These are phyloP conservation scores for Thymelicus lineola DNA, from an alignment of 2,888 invertebrate genomes.

Conservation along the genomic window DNA sequence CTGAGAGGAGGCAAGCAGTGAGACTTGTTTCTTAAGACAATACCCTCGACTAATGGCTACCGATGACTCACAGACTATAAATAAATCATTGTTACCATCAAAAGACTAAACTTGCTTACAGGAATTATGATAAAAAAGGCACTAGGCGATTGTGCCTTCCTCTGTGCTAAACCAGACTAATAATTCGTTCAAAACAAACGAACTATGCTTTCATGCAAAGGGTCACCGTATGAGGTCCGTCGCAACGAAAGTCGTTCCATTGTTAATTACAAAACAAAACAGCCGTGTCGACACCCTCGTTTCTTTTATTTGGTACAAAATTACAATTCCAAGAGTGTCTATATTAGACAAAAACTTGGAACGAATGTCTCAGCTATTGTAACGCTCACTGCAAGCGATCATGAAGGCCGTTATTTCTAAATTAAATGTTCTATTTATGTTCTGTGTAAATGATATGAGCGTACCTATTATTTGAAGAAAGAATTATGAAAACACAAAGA, in stretches of 20 bases:
- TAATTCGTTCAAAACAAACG: constrained; percentile 82
- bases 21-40: constrained; percentile 66
- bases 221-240: constrained; percentile 77
- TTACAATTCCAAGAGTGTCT: constrained; percentile 68
- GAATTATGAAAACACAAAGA: constrained; percentile 12
- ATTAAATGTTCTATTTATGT: constrained; percentile 61
- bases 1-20: constrained; percentile 67
- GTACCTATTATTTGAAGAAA: constrained; percentile 25
- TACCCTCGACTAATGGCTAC: constrained; percentile 69
- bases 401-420: constrained; percentile 76
- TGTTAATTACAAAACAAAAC: constrained; percentile 80
- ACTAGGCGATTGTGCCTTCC: constrained; percentile 71
- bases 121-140: constrained; percentile 58
- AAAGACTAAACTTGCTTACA: constrained; percentile 65
- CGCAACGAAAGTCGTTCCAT: constrained; percentile 64
- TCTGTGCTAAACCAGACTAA: constrained; percentile 83
- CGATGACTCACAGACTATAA: constrained; percentile 78
- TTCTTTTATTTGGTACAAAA: constrained; percentile 71
- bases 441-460: constrained; percentile 48
- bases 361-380: constrained; percentile 69
- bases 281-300: constrained; percentile 81
- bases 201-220: constrained; percentile 64
- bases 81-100: constrained; percentile 76
- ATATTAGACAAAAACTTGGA: constrained; percentile 72
- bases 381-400: constrained; percentile 61